A percentile compares a stretch with the other conserved stretches of the same genome.
These are phyloP conservation scores for Pygoscelis antarcticus DNA, from an alignment of 2,113 vertebrate species.

Conservation along the genomic window DNA sequence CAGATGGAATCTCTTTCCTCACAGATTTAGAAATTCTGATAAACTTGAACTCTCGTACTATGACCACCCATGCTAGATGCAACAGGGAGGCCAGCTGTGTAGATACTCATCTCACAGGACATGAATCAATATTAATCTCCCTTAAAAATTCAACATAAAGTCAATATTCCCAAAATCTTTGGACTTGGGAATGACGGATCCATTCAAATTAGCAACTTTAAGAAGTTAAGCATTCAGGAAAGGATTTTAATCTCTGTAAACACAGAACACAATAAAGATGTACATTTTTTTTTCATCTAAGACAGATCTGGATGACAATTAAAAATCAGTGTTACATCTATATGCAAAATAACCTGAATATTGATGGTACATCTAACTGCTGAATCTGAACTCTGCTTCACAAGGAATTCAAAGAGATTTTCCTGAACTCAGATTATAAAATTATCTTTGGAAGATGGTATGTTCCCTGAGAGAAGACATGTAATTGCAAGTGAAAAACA, in stretches of 20 bases:
- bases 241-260: neutral
- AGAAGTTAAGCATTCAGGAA: neutral
- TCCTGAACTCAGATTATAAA: neutral
- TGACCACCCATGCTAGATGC: neutral
- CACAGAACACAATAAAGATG: neutral
- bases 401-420: neutral
- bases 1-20: neutral
- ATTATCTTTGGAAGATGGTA: neutral
- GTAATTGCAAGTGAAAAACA: neutral
- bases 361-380: neutral
- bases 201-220: neutral
- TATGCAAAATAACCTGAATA: neutral
- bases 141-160: neutral
- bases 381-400: neutral
- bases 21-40: neutral
- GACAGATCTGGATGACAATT: neutral
- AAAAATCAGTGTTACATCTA: neutral
- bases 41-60: neutral
- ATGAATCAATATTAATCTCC: neutral
- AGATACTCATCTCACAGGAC: neutral
- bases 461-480: neutral
- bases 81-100: neutral
- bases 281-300: neutral
- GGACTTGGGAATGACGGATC: neutral
- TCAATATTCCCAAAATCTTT: neutral